Conservation (phyloP, 1,140 invertebrate genomes). For the Arctopsyche grandis region DNA sequence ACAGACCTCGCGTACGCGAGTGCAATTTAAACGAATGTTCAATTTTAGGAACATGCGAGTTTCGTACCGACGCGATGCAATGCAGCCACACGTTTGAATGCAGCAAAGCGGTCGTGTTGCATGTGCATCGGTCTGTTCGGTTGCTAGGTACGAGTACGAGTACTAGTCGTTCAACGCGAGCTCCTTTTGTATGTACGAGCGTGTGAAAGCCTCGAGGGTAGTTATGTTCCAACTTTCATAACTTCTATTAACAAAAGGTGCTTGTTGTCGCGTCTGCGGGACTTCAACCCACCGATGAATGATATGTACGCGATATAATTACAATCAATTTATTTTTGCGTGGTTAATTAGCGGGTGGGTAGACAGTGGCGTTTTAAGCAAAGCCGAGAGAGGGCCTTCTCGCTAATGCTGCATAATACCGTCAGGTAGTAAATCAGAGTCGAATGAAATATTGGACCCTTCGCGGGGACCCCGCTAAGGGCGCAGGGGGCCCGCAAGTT, state of each 20-base stretch:
- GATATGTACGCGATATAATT: not conserved
- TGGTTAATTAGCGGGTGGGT: slow-evolving; percentile 16
- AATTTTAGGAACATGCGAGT: too few relatives aligned
- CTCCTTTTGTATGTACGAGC: slow-evolving; percentile 12
- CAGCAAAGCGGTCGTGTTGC: not conserved
- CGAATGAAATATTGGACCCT: slow-evolving; percentile 53
- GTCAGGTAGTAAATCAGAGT: slow-evolving; percentile 54
- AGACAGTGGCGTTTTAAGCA: slow-evolving; percentile 9
- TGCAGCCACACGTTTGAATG: not conserved
- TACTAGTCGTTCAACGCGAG: not conserved
- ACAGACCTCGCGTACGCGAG: too few relatives aligned
- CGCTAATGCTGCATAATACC: slow-evolving; percentile 53
- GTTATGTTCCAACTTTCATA: slow-evolving; percentile 24
- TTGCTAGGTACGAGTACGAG: too few relatives aligned
- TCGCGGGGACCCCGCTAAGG: slow-evolving; percentile 37
- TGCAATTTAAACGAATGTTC: too few relatives aligned
- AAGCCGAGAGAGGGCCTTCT: slow-evolving; percentile 31
- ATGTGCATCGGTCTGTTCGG: not conserved
- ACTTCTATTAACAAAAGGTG: slow-evolving; percentile 41
- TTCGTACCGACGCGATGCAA: too few relatives aligned
- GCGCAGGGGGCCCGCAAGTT: slow-evolving; percentile 38
- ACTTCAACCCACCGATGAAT: not conserved
- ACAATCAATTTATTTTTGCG: not conserved
- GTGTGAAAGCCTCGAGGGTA: slow-evolving; percentile 25
- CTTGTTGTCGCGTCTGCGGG: slow-evolving; percentile 21